Evolutionary conservation across 1,140 invertebrate genomes (phyloP).

Genomic region (Streblospio benedicti): DNA sequence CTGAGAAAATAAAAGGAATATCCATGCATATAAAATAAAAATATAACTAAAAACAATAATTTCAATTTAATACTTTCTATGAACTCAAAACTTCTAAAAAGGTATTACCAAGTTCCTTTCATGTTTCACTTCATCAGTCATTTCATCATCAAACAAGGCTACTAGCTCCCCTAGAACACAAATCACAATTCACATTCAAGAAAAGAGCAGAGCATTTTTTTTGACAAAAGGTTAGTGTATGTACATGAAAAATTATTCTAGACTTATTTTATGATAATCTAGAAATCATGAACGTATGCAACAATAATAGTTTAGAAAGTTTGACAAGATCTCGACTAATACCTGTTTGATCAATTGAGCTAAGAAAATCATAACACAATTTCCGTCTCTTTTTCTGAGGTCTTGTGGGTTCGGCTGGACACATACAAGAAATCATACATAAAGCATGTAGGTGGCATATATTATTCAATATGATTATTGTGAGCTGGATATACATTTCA

Average conservation of each 20-base stretch:
- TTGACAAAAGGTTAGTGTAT: background rate
- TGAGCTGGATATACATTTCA: no score
- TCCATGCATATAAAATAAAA: background rate
- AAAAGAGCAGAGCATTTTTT: background rate
- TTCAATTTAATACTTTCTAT: no score
- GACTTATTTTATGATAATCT: background rate
- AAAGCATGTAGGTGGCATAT: no score
- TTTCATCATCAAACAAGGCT: conserved; percentile 35
- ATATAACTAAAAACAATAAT: background rate
- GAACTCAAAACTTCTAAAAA: background rate
- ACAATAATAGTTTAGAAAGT: background rate
- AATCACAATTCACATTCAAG: conserved; percentile 1
- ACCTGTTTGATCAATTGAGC: conserved; percentile 41
- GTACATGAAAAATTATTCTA: background rate
- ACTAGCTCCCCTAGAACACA: conserved; percentile 32
- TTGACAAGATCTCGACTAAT: background rate
- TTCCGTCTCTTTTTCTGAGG: conserved; percentile 29
- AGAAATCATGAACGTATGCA: background rate
- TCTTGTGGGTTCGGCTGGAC: no score
- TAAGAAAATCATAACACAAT: conserved; percentile 41
- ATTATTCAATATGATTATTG: no score
- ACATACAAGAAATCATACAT: no score
- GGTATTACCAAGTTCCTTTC: conserved; percentile 33
- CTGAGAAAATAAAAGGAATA: conserved; percentile 22
- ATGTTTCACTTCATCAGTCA: conserved; percentile 38